A percentile compares a stretch with the other conserved stretches of the same genome.
Evolutionary conservation across 2,797 vertebrate species (phyloP).

Genomic region (Falco berigora): DNA sequence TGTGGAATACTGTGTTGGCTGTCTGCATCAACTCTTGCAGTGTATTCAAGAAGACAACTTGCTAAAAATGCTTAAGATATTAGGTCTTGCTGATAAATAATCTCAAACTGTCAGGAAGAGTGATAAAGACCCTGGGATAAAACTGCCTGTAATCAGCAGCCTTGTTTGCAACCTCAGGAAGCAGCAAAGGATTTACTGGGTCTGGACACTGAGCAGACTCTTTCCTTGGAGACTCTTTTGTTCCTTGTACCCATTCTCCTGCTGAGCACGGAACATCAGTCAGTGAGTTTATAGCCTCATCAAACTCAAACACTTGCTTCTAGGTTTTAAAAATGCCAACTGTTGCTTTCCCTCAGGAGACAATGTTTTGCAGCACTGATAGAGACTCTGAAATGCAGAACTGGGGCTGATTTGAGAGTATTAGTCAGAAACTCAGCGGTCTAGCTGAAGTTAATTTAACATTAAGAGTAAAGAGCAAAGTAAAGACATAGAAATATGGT

Average conservation of each 20-base stretch:
- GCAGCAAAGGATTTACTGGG: background rate
- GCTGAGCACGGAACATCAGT: background rate
- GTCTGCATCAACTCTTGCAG: background rate
- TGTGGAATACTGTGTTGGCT: background rate
- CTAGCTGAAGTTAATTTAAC: slow-evolving; percentile 34
- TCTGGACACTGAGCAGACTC: slow-evolving; percentile 4
- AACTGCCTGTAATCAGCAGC: slow-evolving; percentile 11
- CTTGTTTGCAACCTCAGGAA: slow-evolving; percentile 34
- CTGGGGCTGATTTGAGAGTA: background rate
- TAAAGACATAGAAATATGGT: background rate
- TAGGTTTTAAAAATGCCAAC: slow-evolving; percentile 22
- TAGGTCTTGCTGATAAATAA: slow-evolving; percentile 19
- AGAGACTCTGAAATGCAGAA: slow-evolving; percentile 18
- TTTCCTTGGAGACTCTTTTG: slow-evolving; percentile 21
- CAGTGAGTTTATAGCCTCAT: background rate
- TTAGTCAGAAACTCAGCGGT: slow-evolving; percentile 7
- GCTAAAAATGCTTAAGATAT: background rate
- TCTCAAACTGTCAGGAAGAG: slow-evolving; percentile 22
- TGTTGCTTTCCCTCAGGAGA: slow-evolving; percentile 28
- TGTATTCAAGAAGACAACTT: background rate
- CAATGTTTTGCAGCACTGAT: background rate
- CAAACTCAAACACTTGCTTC: slow-evolving; percentile 11
- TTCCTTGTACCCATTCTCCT: background rate
- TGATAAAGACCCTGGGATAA: slow-evolving; percentile 18
- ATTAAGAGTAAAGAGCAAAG: background rate